Conservation (phyloP, 2,797 vertebrate species). For the Meda fulgida region DNA sequence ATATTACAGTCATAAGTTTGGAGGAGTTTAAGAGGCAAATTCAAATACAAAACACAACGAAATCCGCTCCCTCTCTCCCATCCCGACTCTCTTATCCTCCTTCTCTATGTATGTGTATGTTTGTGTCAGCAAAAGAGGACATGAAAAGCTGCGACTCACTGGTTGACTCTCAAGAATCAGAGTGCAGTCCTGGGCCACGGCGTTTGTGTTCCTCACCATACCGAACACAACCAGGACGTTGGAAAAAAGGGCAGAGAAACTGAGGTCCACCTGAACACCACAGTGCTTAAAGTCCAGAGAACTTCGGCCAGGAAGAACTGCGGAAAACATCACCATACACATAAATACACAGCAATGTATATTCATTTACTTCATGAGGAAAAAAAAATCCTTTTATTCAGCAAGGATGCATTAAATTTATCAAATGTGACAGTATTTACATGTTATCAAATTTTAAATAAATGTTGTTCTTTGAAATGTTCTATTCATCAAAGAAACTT, state of each 20-base stretch:
- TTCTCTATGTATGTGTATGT: not conserved
- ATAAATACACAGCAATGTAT: not conserved
- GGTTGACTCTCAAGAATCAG: slow-evolving; percentile 74
- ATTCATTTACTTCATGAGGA: not conserved
- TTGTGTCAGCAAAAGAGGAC: not conserved
- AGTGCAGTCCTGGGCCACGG: slow-evolving; percentile 68
- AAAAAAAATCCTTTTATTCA: not conserved
- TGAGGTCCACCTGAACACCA: slow-evolving; percentile 77
- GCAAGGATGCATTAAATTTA: not conserved
- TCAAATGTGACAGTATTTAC: not conserved
- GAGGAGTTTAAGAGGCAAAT: not conserved
- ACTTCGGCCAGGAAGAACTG: slow-evolving; percentile 76
- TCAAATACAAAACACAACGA: not conserved
- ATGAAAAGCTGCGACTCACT: slow-evolving; percentile 73
- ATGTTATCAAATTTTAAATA: not conserved
- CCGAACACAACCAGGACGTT: slow-evolving; percentile 84
- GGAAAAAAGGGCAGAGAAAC: slow-evolving; percentile 84
- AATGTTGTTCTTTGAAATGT: not conserved
- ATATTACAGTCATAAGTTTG: not conserved
- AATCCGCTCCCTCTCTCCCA: not conserved
- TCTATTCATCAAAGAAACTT: not conserved
- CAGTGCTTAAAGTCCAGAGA: slow-evolving; percentile 77
- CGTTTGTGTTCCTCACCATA: slow-evolving; percentile 68
- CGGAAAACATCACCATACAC: slow-evolving; percentile 33
- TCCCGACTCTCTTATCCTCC: slow-evolving; percentile 16